Base-by-base conservation (phyloP, 1,140 invertebrate species). In the Planococcus citri region DNA sequence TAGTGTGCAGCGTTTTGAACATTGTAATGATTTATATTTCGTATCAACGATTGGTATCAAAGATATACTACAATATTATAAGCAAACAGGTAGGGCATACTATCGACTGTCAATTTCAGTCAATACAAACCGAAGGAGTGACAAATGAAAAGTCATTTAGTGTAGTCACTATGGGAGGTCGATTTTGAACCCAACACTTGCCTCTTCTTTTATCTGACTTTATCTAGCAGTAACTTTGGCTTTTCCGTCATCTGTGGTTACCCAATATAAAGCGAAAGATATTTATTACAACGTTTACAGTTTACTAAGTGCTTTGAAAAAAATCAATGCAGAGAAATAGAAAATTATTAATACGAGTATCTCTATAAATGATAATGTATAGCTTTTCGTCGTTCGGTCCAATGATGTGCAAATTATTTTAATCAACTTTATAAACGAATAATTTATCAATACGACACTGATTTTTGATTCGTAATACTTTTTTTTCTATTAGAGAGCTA, bases 141-240 rank as follows among this genome's bases (percentile, higher is more conserved):
- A 64, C 60, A 64, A 64, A 64, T 64, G 60, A 64, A 64, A 64
- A 64, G 60, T 64, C 60, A 64, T 64, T 64, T 64, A 25, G 10
- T 25, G 60, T 14, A 20, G 20, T 64, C 60, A 3, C 60, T 22
- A 64, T 64, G 60, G 60, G 60, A 64, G 60, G 60, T 64, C 60
- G 60, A 9, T 24, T 64, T 64, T 64, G 10, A 64, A 25, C 17
- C 21, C 60, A 64, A 64, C 60, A 64, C 60, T 64, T 64, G 60
- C 22, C 25, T 27, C 9, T 27, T 9, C 22, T 25, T 20, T 64
- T 25, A 64, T 64, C 60, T 27, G 6, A 64, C 60, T 25, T 24
- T 4, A 64, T 64, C 60, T 64, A 24, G 4, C 17, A 8, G 22
- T 25, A 64, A 64, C 60, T 20, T 64, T 64, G 20, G 1, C 10